phyloP scores from a whole-genome alignment of 2,113 vertebrate genomes.

The Romanogobio albipinnatus region DNA sequence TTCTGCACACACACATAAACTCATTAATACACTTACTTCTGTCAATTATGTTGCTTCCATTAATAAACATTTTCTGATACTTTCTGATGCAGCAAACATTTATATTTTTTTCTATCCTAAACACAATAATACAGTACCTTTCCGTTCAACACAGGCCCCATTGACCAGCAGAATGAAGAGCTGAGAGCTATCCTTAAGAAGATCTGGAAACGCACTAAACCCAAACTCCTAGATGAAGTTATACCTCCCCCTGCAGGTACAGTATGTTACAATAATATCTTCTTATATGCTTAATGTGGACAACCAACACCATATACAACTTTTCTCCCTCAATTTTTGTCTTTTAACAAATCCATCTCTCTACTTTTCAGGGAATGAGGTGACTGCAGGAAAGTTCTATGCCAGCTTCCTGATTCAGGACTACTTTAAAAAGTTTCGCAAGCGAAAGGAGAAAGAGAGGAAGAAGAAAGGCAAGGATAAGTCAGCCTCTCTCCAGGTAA shows the following conservation, averaged over 20 bases:
- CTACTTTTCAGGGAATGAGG: slow-evolving; percentile 85
- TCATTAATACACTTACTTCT: background rate
- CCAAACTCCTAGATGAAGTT: slow-evolving; percentile 88
- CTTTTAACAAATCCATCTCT: background rate
- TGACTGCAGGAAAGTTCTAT: slow-evolving; percentile 97
- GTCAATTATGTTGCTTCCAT: background rate
- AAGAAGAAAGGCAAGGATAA: slow-evolving; percentile 71
- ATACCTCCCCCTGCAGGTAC: slow-evolving; percentile 84
- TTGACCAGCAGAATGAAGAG: slow-evolving; percentile 88
- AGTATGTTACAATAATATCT: background rate
- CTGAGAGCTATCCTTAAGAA: slow-evolving; percentile 87
- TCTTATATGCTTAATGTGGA: background rate
- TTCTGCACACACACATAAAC: background rate
- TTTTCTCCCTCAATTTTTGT: background rate
- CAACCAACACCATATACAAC: background rate
- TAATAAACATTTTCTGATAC: background rate
- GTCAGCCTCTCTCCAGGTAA: slow-evolving; percentile 55
- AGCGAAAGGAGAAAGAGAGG: slow-evolving; percentile 85
- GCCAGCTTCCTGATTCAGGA: slow-evolving; percentile 98
- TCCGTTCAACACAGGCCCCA: slow-evolving; percentile 71
- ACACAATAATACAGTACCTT: background rate
- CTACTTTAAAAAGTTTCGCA: slow-evolving; percentile 97
- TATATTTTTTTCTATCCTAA: background rate
- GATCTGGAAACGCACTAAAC: slow-evolving; percentile 92
- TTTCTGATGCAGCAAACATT: background rate